Evolutionary conservation across 2,888 invertebrate genomes (phyloP), one percentile per base, ranked within the genome.

Genomic region (Pollenia amentaria): DNA sequence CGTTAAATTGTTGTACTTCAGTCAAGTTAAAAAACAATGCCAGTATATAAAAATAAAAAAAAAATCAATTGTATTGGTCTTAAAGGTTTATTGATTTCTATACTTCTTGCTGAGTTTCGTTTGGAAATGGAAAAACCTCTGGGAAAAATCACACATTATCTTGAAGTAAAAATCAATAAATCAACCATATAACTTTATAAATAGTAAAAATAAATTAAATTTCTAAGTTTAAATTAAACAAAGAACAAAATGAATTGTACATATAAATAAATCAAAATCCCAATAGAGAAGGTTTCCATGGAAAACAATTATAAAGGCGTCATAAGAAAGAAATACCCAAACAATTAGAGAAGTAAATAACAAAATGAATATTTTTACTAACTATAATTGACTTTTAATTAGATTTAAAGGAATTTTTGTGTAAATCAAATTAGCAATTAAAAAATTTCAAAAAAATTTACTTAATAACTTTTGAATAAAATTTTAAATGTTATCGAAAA

Each of bases 141-240:
- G 91, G 90, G 91, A 92, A 92, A 91, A 91, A 90, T 92, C 90
- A 90, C 91, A 91, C 91, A 91, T 91, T 92, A 92, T 92, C 91
- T 91, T 80, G 84, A 87, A 90, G 87, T 89, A 60, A 91, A 91
- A 91, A 92, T 91, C 92, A 91, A 91, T 91, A 91, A 91, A 90
- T 91, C 90, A 89, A 65, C 84, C 29, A 29, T 55, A 70, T 62
- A 72, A 77, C 60, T 76, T 79, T 79, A 55, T 11, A 70, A 78
- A 78, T 48, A 70, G 11, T 65, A 38, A 14, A 82, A 82, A 82
- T 51, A 53, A 65, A 69, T 51, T 79, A 38, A 79, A 51, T 62
- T 16, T 42, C 21, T 14, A 77, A 53, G 38, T 53, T 76, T 55
- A 51, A 51, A 65, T 40, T 67, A 46, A 67, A 57, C 40, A 57